These are phyloP conservation scores for Strongylocentrotus purpuratus DNA, from an alignment of 35 echinoderm and acorn worm genomes.

Conservation along the genomic window DNA sequence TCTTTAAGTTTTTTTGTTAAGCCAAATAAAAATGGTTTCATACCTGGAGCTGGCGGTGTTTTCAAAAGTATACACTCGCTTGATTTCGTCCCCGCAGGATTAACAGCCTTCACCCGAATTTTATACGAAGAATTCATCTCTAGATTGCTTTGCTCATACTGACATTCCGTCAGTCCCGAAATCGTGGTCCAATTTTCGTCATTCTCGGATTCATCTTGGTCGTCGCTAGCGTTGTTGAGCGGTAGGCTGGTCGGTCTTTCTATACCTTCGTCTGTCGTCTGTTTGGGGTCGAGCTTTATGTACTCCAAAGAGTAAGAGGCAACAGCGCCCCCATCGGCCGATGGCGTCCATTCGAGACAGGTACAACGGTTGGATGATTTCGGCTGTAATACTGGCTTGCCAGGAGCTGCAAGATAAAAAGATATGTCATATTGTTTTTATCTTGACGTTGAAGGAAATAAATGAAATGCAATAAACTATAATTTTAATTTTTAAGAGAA, in stretches of 20 bases:
- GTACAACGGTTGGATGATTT: conserved; percentile 59
- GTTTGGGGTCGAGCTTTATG: conserved; percentile 36
- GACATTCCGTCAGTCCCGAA: conserved; percentile 29
- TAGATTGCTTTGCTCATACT: conserved; percentile 23
- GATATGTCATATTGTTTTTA: neutral
- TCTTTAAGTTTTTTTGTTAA: too few species aligned
- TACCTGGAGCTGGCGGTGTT: conserved; percentile 70
- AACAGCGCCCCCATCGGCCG: conserved; percentile 52
- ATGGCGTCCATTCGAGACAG: conserved; percentile 58
- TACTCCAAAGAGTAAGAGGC: conserved; percentile 81
- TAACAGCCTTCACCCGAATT: conserved; percentile 67
- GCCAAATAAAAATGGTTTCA: neutral
- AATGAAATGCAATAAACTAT: too few species aligned
- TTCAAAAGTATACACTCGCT: conserved; percentile 67
- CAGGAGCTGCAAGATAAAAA: conserved; percentile 68
- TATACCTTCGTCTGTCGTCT: conserved; percentile 3
- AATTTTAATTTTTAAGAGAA: too few species aligned
- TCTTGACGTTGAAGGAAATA: too few species aligned
- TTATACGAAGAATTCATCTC: conserved; percentile 64
- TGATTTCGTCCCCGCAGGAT: conserved; percentile 56
- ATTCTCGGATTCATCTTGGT: conserved; percentile 24
- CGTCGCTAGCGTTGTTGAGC: conserved; percentile 33
- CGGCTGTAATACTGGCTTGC: conserved; percentile 56
- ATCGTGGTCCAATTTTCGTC: conserved; percentile 57
- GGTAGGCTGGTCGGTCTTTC: conserved; percentile 46